Conservation (phyloP, 2,797 vertebrate species). For the Leucoraja ocellata region DNA sequence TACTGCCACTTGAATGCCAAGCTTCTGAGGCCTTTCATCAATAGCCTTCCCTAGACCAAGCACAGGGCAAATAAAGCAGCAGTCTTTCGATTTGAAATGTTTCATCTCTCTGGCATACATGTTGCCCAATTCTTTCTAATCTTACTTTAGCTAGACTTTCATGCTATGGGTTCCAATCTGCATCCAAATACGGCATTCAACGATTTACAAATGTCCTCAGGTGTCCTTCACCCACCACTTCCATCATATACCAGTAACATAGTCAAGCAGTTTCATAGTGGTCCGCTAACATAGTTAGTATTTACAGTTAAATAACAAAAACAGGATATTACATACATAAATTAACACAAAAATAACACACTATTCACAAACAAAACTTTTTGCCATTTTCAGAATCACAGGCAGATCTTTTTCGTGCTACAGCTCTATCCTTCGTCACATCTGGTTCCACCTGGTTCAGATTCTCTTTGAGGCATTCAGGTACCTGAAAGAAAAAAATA, state of each 20-base stretch:
- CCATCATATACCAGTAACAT: no score
- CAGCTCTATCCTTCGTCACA: background rate
- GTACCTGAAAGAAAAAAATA: background rate
- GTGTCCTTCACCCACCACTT: no score
- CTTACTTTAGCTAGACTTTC: background rate
- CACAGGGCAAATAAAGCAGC: background rate
- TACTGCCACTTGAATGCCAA: no score
- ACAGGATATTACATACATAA: background rate
- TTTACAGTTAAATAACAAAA: background rate
- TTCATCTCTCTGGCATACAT: background rate
- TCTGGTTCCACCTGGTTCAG: background rate
- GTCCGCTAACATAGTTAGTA: background rate
- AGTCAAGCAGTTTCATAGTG: background rate
- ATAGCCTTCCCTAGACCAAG: no score
- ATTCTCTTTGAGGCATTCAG: background rate
- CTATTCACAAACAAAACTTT: conserved; percentile 6
- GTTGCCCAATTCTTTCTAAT: background rate
- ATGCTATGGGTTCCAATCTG: no score
- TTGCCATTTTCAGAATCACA: conserved; percentile 20
- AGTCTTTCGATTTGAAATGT: background rate
- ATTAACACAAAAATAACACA: background rate
- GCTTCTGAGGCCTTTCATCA: no score
- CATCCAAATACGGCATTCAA: no score
- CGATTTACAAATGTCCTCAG: no score
- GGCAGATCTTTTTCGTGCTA: conserved; percentile 11